These are phyloP conservation scores for Butorides virescens DNA, from an alignment of 2,113 vertebrate species.

Conservation along the genomic window DNA sequence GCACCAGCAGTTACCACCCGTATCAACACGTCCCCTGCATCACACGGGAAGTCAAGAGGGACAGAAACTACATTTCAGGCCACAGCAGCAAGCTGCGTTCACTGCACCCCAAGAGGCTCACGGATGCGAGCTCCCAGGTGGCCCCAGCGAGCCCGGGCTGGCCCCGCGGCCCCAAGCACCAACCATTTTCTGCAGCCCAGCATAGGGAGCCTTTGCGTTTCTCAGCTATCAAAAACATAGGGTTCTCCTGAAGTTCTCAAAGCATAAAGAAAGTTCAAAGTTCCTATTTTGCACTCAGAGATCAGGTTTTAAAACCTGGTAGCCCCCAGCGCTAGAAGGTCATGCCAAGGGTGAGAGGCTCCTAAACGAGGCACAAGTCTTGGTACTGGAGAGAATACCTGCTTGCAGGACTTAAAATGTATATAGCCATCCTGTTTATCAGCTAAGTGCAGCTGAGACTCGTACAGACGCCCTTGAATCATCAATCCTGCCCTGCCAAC, in stretches of 20 bases:
- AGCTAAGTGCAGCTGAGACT: background rate
- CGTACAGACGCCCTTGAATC: background rate
- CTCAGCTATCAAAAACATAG: background rate
- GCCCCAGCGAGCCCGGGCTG: background rate
- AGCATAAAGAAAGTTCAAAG: accelerated
- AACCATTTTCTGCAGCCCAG: background rate
- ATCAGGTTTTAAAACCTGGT: background rate
- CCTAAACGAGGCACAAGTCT: accelerated
- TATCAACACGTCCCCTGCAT: accelerated
- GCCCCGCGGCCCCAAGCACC: background rate
- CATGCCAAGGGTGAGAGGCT: background rate
- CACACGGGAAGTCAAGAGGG: accelerated
- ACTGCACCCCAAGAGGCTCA: background rate
- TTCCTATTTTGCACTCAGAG: background rate
- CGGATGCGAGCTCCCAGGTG: background rate
- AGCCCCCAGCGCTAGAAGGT: background rate
- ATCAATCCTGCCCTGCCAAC: background rate
- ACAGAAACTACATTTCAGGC: background rate
- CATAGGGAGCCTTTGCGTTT: background rate
- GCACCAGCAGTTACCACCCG: background rate
- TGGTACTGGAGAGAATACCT: background rate
- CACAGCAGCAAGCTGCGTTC: background rate
- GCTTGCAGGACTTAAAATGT: background rate
- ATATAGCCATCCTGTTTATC: background rate
- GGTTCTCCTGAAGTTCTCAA: background rate